Percentiles rank a stretch among this genome's conserved stretches.
Evolutionary conservation across 2,113 vertebrate genomes (phyloP).

Genomic region (Gavia stellata): DNA sequence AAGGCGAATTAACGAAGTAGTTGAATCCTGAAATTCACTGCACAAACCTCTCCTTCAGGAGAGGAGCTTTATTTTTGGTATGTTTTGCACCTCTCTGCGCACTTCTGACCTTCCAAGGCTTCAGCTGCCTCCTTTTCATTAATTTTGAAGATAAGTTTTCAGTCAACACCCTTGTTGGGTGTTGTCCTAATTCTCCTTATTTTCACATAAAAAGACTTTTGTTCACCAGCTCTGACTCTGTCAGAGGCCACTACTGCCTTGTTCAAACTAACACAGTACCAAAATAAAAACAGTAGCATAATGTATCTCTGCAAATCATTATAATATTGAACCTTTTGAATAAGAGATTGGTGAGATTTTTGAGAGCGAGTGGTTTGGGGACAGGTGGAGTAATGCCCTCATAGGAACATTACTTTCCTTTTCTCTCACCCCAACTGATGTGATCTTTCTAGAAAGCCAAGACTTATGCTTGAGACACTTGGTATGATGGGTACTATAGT

Average conservation of each 20-base stretch:
- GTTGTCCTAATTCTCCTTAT: background rate
- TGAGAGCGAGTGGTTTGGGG: background rate
- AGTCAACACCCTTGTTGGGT: background rate
- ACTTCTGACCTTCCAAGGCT: background rate
- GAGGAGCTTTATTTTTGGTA: background rate
- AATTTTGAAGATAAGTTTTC: background rate
- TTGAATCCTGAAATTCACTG: background rate
- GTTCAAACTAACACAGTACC: background rate
- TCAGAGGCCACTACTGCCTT: background rate
- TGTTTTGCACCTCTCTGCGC: background rate
- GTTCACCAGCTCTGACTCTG: background rate
- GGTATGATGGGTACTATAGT: background rate
- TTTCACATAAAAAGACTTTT: background rate
- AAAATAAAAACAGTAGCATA: background rate
- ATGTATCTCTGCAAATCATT: background rate
- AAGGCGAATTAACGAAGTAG: background rate
- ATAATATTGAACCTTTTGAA: background rate
- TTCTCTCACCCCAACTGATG: background rate
- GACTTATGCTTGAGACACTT: background rate
- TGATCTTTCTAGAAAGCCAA: background rate
- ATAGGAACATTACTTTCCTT: background rate
- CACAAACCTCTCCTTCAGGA: background rate
- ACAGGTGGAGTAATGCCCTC: background rate
- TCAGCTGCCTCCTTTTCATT: background rate
- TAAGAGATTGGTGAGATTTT: background rate